Evolutionary conservation across 2,888 invertebrate species (phyloP).

Genomic region (Choristoneura rosaceana): DNA sequence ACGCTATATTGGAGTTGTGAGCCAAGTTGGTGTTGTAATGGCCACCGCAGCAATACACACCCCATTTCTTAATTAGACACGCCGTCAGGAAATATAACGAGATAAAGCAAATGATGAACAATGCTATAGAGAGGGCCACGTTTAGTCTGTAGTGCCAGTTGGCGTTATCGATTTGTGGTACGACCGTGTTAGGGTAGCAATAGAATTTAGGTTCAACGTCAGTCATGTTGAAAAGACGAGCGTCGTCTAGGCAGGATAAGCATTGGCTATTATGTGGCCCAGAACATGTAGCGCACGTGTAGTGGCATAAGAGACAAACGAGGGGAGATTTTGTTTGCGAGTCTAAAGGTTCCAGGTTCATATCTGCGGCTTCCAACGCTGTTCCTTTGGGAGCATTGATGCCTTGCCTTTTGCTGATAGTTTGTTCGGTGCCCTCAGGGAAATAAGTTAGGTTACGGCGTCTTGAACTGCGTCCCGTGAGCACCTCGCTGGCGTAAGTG

Average conservation of each 20-base stretch:
- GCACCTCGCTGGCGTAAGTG: constrained; percentile 76
- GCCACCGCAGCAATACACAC: constrained; percentile 54
- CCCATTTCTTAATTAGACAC: constrained; percentile 61
- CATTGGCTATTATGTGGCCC: constrained; percentile 90
- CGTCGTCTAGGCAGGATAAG: constrained; percentile 88
- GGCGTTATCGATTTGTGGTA: constrained; percentile 73
- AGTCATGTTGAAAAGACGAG: constrained; percentile 78
- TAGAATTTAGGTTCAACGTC: constrained; percentile 72
- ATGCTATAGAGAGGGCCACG: constrained; percentile 67
- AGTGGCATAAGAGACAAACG: constrained; percentile 89
- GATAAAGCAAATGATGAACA: constrained; percentile 64
- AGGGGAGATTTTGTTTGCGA: constrained; percentile 60
- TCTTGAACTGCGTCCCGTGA: constrained; percentile 71
- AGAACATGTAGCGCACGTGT: constrained; percentile 89
- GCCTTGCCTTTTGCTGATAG: constrained; percentile 67
- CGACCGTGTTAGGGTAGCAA: constrained; percentile 80
- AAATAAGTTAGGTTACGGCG: constrained; percentile 74
- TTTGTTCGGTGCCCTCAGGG: constrained; percentile 55
- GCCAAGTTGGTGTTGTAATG: constrained; percentile 50
- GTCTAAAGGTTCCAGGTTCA: constrained; percentile 63
- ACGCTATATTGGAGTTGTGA: constrained; percentile 70
- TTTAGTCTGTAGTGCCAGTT: constrained; percentile 79
- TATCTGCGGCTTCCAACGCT: constrained; percentile 70
- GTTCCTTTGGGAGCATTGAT: constrained; percentile 49
- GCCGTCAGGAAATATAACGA: constrained; percentile 62